Base-by-base conservation (phyloP, 2,888 invertebrate species). In the Cheilosia vulpina region DNA sequence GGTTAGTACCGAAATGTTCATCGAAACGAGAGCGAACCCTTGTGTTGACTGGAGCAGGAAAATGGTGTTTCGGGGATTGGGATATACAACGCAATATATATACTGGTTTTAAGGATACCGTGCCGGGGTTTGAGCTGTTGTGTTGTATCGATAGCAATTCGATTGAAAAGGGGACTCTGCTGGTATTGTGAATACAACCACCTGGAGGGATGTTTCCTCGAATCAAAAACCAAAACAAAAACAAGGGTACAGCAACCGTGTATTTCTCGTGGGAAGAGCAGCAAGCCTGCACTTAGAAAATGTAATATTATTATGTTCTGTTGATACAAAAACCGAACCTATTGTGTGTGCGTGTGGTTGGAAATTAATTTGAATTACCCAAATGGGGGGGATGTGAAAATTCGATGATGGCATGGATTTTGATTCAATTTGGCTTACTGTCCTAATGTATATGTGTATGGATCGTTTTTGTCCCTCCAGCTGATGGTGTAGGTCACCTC, bases 11-110 rank as follows among this genome's bases (percentile, higher is more conserved):
- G 53, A 73, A 66, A 73, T 72, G 72, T 55, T 75, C 60, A 73
- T 55, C 53, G 66, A 13, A 50, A 50, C 47, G 71, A 53, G 38
- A 27, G 57, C 27, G 27, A 47, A 71, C 77, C 82, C 60, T 60
- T 68, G 62, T 55, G 72, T 60, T 66, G 31, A 77, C 47, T 60
- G 71, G 63, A 76, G 65, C 77, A 66, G 66, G 60, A 82, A 66
- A 63, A 53, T 60, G 47, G 19, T 34, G 47, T 71, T 43, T 41
- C 38, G 52, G 52, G 17, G 19, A 27, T 27, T 5, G 38, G 19
- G 15, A 47, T 45, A 34, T 9, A n/a, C 50, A 41, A 43, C 19
- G 21, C 43, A 53, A 15, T n/a, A n/a, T 21, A 50, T 5, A 13
- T 15, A 24, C 19, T 47, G 50, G 4, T 50, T 4, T 24, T 31